These are phyloP conservation scores for Tuberolachnus salignus DNA, from an alignment of 2,888 invertebrate genomes.

Conservation along the genomic window DNA sequence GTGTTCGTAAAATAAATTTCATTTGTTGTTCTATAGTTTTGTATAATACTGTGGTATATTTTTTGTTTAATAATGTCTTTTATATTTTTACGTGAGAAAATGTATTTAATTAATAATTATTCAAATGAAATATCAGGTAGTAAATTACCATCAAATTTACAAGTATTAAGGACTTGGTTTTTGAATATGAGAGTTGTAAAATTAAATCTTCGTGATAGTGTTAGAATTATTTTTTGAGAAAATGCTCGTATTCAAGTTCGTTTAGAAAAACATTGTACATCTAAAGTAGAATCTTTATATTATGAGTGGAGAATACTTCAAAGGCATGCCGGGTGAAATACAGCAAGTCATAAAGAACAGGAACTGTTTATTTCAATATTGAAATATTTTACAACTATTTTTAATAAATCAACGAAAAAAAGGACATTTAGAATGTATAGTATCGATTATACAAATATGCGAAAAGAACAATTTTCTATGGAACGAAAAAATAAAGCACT, in stretches of 20 bases:
- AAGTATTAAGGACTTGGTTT: constrained; percentile 28
- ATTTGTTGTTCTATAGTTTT: background rate
- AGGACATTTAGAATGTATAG: no score
- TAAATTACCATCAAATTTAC: constrained; percentile 20
- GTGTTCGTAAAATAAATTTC: constrained; percentile 2
- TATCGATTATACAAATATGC: no score
- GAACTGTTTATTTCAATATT: constrained; percentile 17
- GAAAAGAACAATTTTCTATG: constrained; percentile 15
- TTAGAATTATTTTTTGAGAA: constrained; percentile 20
- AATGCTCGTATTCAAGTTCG: constrained; percentile 30
- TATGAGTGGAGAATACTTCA: no score
- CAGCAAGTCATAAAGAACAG: constrained; percentile 6
- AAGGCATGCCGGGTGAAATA: background rate
- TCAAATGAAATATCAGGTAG: constrained; percentile 27
- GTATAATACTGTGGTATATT: no score
- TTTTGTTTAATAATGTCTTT: background rate
- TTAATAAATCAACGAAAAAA: no score
- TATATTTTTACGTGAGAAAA: constrained; percentile 8
- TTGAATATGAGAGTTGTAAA: constrained; percentile 27
- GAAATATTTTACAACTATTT: no score
- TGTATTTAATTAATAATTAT: no score
- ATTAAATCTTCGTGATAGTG: constrained; percentile 21
- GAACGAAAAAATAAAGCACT: constrained; percentile 2
- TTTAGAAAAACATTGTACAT: no score
- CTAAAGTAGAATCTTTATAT: constrained; percentile 19